phyloP scores from a whole-genome alignment of 2,113 vertebrate genomes.

The Peromyscus polionotus region DNA sequence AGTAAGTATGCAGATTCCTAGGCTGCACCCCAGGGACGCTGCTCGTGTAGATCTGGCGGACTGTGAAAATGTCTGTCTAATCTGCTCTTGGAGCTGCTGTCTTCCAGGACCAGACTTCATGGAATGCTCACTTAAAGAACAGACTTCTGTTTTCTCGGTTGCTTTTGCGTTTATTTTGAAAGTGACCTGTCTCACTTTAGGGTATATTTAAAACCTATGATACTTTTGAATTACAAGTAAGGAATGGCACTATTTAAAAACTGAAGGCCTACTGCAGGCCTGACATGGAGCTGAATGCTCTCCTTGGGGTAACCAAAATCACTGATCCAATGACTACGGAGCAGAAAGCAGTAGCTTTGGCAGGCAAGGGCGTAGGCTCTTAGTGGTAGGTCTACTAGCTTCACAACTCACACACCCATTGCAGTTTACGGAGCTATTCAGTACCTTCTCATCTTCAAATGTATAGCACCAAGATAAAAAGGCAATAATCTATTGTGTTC shows the following conservation, averaged over 20 bases:
- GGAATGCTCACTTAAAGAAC: background rate
- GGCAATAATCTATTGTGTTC: background rate
- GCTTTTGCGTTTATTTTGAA: background rate
- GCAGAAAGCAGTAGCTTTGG: background rate
- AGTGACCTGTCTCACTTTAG: background rate
- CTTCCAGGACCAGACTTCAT: background rate
- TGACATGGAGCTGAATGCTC: background rate
- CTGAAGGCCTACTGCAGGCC: background rate
- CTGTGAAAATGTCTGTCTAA: background rate
- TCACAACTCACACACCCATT: too few species aligned
- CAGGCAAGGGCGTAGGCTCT: background rate
- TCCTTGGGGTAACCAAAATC: background rate
- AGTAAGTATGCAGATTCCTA: background rate
- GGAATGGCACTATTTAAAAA: background rate
- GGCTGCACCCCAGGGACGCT: background rate
- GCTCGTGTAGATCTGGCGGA: background rate
- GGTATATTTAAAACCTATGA: background rate
- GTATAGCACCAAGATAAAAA: background rate
- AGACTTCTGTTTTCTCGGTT: background rate
- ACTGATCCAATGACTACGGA: background rate
- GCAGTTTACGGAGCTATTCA: too few species aligned
- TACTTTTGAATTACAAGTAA: slow-evolving; percentile 3
- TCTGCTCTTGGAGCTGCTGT: background rate
- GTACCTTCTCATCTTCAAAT: too few species aligned
- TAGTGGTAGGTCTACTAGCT: background rate